Conservation (phyloP, 2,888 invertebrate species). For the Aporophyla lueneburgensis region DNA sequence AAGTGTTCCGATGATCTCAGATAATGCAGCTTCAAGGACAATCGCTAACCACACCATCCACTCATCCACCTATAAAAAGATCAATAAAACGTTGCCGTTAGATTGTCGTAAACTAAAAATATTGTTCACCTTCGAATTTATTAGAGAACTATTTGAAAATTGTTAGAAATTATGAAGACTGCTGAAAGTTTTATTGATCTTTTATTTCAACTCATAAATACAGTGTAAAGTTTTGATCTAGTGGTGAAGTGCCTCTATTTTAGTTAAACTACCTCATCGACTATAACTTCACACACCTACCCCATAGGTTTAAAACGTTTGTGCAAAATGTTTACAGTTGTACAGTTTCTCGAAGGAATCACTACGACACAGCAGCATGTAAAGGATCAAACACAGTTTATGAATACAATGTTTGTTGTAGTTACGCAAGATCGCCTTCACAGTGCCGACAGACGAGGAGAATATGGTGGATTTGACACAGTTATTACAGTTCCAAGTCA, state of each 20-base stretch:
- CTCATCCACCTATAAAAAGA: conserved; percentile 59
- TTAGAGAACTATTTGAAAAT: conserved; percentile 37
- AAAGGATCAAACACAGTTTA: conserved; percentile 30
- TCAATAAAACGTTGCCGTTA: conserved; percentile 42
- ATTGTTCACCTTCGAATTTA: conserved; percentile 56
- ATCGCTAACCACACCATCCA: conserved; percentile 48
- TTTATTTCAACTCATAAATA: conserved; percentile 31
- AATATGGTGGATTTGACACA: conserved; percentile 44
- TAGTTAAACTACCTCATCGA: not conserved
- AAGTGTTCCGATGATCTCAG: conserved; percentile 67
- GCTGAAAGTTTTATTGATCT: conserved; percentile 34
- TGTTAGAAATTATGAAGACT: conserved; percentile 28
- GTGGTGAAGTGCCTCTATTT: conserved; percentile 20
- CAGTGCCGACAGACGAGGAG: conserved; percentile 6
- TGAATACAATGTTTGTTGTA: conserved; percentile 29
- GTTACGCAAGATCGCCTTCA: conserved; percentile 23
- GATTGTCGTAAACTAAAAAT: conserved; percentile 61
- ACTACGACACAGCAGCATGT: conserved; percentile 11
- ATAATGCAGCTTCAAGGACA: conserved; percentile 76
- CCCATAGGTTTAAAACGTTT: not conserved
- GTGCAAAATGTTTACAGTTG: not conserved
- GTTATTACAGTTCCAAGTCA: conserved; percentile 24
- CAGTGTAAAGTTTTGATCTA: conserved; percentile 26
- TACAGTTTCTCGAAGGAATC: not conserved
- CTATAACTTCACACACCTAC: not conserved